Evolutionary conservation across 2,797 vertebrate genomes (phyloP).

Genomic region (Apodemus agrarius): DNA sequence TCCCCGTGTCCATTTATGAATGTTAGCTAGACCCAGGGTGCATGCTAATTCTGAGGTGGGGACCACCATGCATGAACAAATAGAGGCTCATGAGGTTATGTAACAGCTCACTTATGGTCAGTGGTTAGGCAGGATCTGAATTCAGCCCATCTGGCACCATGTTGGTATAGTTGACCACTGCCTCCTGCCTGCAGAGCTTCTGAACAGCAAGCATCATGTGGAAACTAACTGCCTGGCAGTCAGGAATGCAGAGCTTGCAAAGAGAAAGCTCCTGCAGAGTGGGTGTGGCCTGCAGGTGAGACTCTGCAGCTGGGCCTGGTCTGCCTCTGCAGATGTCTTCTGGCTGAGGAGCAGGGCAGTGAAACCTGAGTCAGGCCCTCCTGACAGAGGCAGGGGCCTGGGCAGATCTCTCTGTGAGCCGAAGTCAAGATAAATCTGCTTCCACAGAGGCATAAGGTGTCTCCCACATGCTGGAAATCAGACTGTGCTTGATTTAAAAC

Average conservation of each 20-base stretch:
- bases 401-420: constrained; percentile 14
- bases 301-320: background rate
- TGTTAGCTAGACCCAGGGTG: background rate
- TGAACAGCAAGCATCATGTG: background rate
- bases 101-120: background rate
- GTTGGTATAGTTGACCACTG: background rate
- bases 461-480: constrained; percentile 70
- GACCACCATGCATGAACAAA: background rate
- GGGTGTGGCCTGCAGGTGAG: background rate
- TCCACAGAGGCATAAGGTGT: constrained; percentile 43
- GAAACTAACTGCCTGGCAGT: background rate
- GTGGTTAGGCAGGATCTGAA: background rate
- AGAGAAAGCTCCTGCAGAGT: background rate
- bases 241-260: background rate
- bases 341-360: background rate
- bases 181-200: background rate
- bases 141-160: background rate
- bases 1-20: background rate
- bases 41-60: background rate
- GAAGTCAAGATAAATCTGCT: constrained; percentile 47
- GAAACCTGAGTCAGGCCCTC: background rate
- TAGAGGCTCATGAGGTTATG: background rate
- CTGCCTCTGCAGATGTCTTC: background rate
- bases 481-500: constrained; percentile 76
- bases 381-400: constrained; percentile 21